Base-by-base conservation (phyloP, 2,888 invertebrate genomes). In the Drepanosiphum platanoidis region DNA sequence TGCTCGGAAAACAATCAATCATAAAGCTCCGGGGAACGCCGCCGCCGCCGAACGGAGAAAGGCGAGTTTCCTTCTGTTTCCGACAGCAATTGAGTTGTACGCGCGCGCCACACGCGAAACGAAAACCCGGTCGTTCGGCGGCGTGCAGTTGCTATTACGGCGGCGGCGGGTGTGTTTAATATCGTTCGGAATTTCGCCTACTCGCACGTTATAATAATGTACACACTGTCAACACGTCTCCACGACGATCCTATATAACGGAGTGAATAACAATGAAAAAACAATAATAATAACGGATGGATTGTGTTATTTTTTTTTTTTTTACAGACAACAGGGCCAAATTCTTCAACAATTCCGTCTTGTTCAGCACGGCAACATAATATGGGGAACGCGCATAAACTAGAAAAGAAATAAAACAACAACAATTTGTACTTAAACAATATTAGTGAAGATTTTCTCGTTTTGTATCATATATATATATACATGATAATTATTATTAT, bases 311-410 rank as follows among this genome's bases (percentile, higher is more conserved):
- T 34, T 77, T 66, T 42, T 42, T 78, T 86, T 88, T 86, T 90
- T 89, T 90, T 90, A 52, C 91, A 91, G 91, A 91, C 87, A 90
- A 90, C 77, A 90, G 91, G 88, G 89, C 91, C 87, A 93, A 93
- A 88, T 96, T 96, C 91, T 96, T 96, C 92, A 96, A 96, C 91
- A 96, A 95, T 91, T 96, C 96, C 58, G 95, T 96, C 88, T 92
- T 96, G 87, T 96, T 96, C 90, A 95, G 95, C 88, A 95, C 95
- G 90, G 96, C 96, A 89, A 96, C 96, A 90, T 92, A 92, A 86
- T 70, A n/a, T 2, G 11, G 2, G 15, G 18, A 39, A 15, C 39
- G 52, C 39, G 71, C 46, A 52, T 22, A 46, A 32, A 46, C 22
- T 11, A 11, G 27, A 30, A 27, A 42, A 42, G 15, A n/a, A 77